These are phyloP conservation scores for Rhinopithecus roxellana DNA, from an alignment of 2,113 vertebrate species.

Conservation along the genomic window DNA sequence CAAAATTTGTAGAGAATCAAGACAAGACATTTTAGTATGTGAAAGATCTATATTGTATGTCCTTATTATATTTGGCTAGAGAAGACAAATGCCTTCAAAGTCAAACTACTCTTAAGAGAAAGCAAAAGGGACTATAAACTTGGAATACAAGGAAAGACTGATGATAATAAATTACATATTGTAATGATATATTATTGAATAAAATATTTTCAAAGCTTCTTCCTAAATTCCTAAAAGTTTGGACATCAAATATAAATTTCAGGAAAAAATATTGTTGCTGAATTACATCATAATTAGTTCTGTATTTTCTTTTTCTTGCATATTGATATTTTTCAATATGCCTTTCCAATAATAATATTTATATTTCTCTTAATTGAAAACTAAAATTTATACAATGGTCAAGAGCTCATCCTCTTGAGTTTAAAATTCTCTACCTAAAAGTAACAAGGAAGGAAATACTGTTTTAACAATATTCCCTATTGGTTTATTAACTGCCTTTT, in stretches of 20 bases:
- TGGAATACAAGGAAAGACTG: neutral
- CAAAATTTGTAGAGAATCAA: neutral
- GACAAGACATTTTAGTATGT: neutral
- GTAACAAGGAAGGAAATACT: neutral
- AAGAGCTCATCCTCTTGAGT: neutral
- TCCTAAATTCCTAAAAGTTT: neutral
- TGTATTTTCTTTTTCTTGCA: neutral
- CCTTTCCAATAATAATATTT: neutral
- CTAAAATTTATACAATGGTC: neutral
- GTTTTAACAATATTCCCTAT: neutral
- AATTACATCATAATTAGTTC: neutral
- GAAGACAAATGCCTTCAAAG: slow-evolving; percentile 24
- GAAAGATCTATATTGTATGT: neutral
- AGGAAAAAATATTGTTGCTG: neutral
- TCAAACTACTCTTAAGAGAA: slow-evolving; percentile 2
- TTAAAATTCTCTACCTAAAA: neutral
- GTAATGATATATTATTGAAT: slow-evolving; percentile 28
- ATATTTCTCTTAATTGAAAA: neutral
- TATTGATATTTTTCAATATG: neutral
- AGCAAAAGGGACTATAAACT: slow-evolving; percentile 49
- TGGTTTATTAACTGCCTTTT: neutral
- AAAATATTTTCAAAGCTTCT: neutral
- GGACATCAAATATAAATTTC: neutral
- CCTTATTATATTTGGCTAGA: slow-evolving; percentile 29
- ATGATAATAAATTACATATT: slow-evolving; percentile 14